Conservation (phyloP, 2,888 invertebrate species). For the Volucella bombylans region DNA sequence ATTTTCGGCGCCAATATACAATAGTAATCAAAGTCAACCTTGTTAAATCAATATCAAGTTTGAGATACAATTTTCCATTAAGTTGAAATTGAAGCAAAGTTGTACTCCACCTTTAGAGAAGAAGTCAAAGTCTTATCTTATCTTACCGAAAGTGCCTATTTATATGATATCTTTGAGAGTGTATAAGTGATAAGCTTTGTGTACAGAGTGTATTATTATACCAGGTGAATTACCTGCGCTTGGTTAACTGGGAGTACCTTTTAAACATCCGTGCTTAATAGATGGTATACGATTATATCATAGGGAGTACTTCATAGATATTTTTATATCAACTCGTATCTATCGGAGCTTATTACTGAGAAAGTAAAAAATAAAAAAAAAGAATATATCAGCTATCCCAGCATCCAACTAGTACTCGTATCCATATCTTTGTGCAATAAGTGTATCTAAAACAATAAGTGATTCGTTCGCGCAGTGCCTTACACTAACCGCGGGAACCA, state of each 20-base stretch:
- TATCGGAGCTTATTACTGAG: slow-evolving; percentile 55
- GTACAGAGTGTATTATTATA: slow-evolving; percentile 52
- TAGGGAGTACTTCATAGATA: slow-evolving; percentile 36
- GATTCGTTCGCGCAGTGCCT: slow-evolving; percentile 67
- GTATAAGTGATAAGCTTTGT: slow-evolving; percentile 37
- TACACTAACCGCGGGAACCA: slow-evolving; percentile 61
- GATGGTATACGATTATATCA: slow-evolving; percentile 23
- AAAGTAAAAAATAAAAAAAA: slow-evolving; percentile 27
- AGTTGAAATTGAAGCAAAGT: slow-evolving; percentile 10
- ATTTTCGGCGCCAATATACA: slow-evolving; percentile 27
- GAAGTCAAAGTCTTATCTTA: slow-evolving; percentile 52
- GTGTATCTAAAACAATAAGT: slow-evolving; percentile 70
- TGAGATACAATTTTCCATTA: slow-evolving; percentile 32
- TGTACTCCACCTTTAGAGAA: slow-evolving; percentile 23
- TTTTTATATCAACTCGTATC: slow-evolving; percentile 35
- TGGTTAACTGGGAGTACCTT: slow-evolving; percentile 24
- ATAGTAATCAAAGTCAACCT: not conserved
- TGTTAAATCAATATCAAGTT: slow-evolving; percentile 7
- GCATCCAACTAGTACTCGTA: not conserved
- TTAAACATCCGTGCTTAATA: slow-evolving; percentile 43
- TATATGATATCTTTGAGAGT: slow-evolving; percentile 31
- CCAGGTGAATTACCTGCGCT: slow-evolving; percentile 62
- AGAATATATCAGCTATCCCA: not conserved
- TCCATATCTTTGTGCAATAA: slow-evolving; percentile 67
- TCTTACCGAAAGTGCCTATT: slow-evolving; percentile 54